Evolutionary conservation across 1,140 invertebrate species (phyloP), one percentile per base, ranked within the genome.

Genomic region (Caenorhabditis briggsae): DNA sequence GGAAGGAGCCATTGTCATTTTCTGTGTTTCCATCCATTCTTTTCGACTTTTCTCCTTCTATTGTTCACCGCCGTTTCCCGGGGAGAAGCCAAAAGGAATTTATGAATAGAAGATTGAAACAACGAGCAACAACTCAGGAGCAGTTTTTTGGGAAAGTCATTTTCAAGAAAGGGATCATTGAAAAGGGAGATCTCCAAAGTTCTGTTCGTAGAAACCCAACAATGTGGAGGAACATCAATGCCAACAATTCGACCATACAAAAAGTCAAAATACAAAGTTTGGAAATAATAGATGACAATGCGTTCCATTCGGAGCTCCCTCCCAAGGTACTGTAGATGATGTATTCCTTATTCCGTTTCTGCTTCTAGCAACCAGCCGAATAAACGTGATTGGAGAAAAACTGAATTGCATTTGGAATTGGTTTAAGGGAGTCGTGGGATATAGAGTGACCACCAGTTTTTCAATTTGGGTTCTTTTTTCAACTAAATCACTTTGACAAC

Each of bases 1-100:
- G 70, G 70, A 78, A 50, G 33, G 70, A 78, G 70, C 70, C 70
- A 78, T 83, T 83, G 82, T 83, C 82, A 18, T 55, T 82, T 33
- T 64, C 41, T 9, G 20, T 82, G 78, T 43, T 59, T 83, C n/a
- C 58, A 16, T 83, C n/a, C 25, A 3, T 46, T 59, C 9, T 8
- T 14, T 48, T 14, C 55, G 5, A 3, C 23, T 25, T 18, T 33
- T 33, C 56, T 64, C 43, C 55, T 83, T 53, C 70, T 78, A 53
- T 78, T 78, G 70, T 78, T 78, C 70, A 78, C 23, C 18, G 43
- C 18, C 70, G 70, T 78, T 78, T 78, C 70, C 46, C 70, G 70
- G 70, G 70, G 46, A 53, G 46, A 41, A 70, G 16, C 33, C 1
- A 64, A 1, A 46, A 70, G 20, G 41, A 70, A 23, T 64, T 25